Conservation (phyloP, 1,140 invertebrate species). For the Philotrypesis tridentata region DNA sequence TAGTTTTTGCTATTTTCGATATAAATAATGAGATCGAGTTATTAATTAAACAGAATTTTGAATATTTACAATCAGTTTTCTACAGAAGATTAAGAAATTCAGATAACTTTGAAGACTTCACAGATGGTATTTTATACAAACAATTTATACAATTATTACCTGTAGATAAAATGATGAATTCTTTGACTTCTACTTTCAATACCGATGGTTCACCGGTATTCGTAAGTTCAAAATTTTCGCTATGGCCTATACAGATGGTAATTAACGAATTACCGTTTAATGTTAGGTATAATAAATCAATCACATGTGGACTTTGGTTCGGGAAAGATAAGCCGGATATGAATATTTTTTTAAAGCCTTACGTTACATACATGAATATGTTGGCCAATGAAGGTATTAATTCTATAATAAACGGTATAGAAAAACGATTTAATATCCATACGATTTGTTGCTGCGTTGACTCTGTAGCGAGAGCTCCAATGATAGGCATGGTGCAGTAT, state of each 20-base stretch:
- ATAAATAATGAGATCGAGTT: conserved; percentile 28
- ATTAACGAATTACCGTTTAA: conserved; percentile 50
- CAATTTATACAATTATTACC: conserved; percentile 38
- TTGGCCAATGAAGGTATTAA: conserved; percentile 25
- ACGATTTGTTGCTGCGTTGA: conserved; percentile 47
- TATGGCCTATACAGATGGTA: conserved; percentile 48
- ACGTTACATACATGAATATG: conserved; percentile 27
- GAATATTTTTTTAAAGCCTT: conserved; percentile 31
- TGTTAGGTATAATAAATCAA: conserved; percentile 24
- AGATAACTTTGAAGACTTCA: conserved; percentile 30
- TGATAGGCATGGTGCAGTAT: conserved; percentile 39
- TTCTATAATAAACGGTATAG: conserved; percentile 22
- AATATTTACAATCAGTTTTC: conserved; percentile 31
- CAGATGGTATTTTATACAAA: conserved; percentile 35
- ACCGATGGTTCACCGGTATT: conserved; percentile 47
- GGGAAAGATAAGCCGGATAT: too few species aligned
- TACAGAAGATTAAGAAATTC: conserved; percentile 22
- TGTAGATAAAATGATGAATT: conserved; percentile 21
- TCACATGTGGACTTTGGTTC: conserved; percentile 36
- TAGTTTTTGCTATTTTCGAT: conserved; percentile 47
- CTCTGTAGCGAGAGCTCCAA: conserved; percentile 31
- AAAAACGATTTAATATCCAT: conserved; percentile 4
- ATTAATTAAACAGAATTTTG: conserved; percentile 28
- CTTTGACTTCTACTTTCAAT: conserved; percentile 42
- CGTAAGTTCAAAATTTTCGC: conserved; percentile 30